A percentile compares a stretch with the other conserved stretches of the same genome.
phyloP scores from a whole-genome alignment of 2,113 vertebrate genomes.

The Microtus montanus region DNA sequence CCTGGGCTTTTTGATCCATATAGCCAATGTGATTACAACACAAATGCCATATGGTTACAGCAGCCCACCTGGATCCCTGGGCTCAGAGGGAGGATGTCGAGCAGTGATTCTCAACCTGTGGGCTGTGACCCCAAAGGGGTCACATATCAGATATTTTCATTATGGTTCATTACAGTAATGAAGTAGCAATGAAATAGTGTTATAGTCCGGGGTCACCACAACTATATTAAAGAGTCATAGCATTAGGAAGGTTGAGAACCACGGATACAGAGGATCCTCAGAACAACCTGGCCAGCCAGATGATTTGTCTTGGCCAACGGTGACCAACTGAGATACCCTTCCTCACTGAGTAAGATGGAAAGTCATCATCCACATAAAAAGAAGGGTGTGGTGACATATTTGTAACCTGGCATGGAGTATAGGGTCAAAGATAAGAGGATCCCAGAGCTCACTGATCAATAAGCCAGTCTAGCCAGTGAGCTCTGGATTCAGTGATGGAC shows the following conservation, averaged over 20 bases:
- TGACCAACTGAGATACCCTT: neutral
- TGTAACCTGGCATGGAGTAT: neutral
- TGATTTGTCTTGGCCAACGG: neutral
- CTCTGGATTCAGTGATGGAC: neutral
- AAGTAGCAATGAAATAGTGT: neutral
- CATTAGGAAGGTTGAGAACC: neutral
- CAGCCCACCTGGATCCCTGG: neutral
- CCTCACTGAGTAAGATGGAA: neutral
- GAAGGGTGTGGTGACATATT: neutral
- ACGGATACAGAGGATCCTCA: neutral
- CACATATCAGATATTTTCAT: neutral
- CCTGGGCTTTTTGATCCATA: neutral
- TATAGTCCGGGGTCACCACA: neutral
- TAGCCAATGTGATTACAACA: too few relatives aligned
- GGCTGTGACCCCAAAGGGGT: neutral
- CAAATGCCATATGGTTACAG: neutral
- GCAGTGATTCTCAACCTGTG: neutral
- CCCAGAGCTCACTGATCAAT: neutral
- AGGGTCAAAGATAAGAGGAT: neutral
- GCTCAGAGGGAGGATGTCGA: neutral
- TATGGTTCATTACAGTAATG: neutral
- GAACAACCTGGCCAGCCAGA: neutral
- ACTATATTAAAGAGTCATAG: neutral
- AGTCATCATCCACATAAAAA: neutral
- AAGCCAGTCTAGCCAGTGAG: neutral